A percentile compares a stretch with the other conserved stretches of the same genome.
These are phyloP conservation scores for Siniperca undulata DNA, from an alignment of 2,797 vertebrate species.

Conservation along the genomic window DNA sequence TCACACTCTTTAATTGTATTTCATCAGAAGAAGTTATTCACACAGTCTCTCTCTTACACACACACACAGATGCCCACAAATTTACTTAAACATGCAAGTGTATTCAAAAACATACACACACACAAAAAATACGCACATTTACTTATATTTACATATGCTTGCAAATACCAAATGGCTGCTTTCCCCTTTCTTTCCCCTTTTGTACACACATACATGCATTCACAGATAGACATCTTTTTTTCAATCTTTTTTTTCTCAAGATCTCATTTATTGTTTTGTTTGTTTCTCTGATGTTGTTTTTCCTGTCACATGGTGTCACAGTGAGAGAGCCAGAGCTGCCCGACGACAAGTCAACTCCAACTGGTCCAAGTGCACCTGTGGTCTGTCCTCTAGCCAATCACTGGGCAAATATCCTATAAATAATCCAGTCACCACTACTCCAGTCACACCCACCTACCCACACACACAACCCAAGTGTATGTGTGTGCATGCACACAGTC, in stretches of 20 bases:
- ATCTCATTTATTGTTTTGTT: conserved; percentile 2
- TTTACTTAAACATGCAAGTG: conserved; percentile 27
- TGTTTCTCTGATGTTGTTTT: conserved; percentile 36
- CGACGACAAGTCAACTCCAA: conserved; percentile 65
- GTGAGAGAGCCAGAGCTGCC: conserved; percentile 60
- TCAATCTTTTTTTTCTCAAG: background rate
- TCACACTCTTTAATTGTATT: conserved; percentile 66
- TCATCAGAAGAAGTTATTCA: conserved; percentile 62
- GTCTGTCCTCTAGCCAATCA: conserved; percentile 81
- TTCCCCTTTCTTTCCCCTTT: background rate
- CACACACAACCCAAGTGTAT: conserved; percentile 31
- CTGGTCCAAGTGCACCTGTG: conserved; percentile 76
- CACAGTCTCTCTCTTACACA: conserved; percentile 15
- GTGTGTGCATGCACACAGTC: conserved; percentile 19
- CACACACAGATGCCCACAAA: conserved; percentile 26
- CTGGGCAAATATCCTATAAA: conserved; percentile 85
- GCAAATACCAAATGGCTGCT: conserved; percentile 64
- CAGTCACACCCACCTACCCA: conserved; percentile 68
- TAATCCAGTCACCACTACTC: conserved; percentile 76
- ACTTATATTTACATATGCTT: conserved; percentile 65
- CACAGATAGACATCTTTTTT: background rate
- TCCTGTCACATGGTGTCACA: conserved; percentile 49
- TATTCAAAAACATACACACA: background rate
- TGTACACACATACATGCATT: conserved; percentile 8
- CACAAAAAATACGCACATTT: conserved; percentile 44